Evolutionary conservation across 1,140 invertebrate genomes (phyloP), one percentile per base, ranked within the genome.

Genomic region (Papilio glaucus): DNA sequence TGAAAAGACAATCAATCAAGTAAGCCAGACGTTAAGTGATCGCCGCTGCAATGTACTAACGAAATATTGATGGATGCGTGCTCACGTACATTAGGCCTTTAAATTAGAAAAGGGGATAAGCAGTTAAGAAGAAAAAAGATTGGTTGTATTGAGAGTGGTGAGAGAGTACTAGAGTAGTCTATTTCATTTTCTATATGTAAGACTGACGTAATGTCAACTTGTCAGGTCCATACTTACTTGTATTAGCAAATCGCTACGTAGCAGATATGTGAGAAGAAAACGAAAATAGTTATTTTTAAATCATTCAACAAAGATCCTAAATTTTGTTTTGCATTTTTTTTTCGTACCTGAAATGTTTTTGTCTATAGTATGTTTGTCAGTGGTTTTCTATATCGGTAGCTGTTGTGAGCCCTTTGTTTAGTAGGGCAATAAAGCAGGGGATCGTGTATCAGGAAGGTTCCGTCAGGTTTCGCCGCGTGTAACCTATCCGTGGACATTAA

Each of bases 401-500:
- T 18, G 7, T 18, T 7, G 42, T 53, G 49, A 53, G 18, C 38
- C 21, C 10, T 18, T 21, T 65, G 15, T 42, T 67, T 21, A 13
- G 39, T 39, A 39, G 38, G 21, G 62, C 38, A 65, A 21, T 67
- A 67, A 39, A 67, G 10, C 63, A 29, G 63, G 26, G 39, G 39
- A 42, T 67, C 39, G 13, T 67, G 21, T 67, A 26, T 42, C 63
- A 26, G 29, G 37, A 33, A 10, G 9, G 61, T 21, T 10, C 15
- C 15, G 15, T 15, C 33, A 24, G 37, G 18, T 12, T 60, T 53
- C 49, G n/a, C n/a, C 33, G 15, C 15, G 15, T 65, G 62, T 65
- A 65, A 65, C 39, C 62, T 39, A 65, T 39, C 37, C 62, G 62
- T 37, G 62, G 62, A 65, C 62, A 65, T 65, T 65, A 65, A 65